Evolutionary conservation across 1,140 invertebrate genomes (phyloP).

Genomic region (Centruroides sculpturatus): DNA sequence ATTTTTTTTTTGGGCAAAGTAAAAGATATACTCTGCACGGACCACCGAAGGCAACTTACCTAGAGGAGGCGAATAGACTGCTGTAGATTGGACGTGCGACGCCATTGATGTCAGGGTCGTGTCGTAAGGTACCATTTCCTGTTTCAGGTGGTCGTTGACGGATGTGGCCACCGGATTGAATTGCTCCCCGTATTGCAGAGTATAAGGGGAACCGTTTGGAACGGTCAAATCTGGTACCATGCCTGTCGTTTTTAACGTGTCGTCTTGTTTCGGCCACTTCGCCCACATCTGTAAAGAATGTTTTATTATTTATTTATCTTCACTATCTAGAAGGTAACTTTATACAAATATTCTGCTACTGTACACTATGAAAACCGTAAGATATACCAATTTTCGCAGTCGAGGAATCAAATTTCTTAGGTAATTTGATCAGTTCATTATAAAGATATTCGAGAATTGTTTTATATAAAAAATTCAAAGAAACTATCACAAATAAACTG

Average conservation of each 20-base stretch:
- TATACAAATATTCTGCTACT: too few species aligned
- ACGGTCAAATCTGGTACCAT: conserved; percentile 10
- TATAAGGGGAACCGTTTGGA: conserved; percentile 10
- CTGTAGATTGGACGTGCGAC: conserved; percentile 42
- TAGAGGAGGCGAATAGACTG: conserved; percentile 61
- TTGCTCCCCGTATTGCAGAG: background rate
- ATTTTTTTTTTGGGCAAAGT: too few species aligned
- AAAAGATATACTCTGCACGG: too few species aligned
- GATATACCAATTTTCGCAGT: too few species aligned
- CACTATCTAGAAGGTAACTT: too few species aligned
- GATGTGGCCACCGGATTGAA: background rate
- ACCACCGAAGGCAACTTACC: conserved; percentile 27
- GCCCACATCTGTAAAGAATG: conserved; percentile 17
- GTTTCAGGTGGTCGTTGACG: conserved; percentile 14
- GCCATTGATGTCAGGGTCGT: conserved; percentile 57
- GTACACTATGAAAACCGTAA: too few species aligned
- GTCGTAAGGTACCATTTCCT: conserved; percentile 25
- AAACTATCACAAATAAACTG: too few species aligned
- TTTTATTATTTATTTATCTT: too few species aligned
- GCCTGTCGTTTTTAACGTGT: conserved; percentile 4
- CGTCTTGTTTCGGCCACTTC: conserved; percentile 19
- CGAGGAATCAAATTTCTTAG: too few species aligned
- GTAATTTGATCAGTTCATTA: too few species aligned
- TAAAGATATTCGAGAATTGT: too few species aligned
- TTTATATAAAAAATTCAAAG: too few species aligned